These are phyloP conservation scores for Megaustenia siamemsis DNA, from an alignment of 2,888 invertebrate genomes.

Conservation along the genomic window DNA sequence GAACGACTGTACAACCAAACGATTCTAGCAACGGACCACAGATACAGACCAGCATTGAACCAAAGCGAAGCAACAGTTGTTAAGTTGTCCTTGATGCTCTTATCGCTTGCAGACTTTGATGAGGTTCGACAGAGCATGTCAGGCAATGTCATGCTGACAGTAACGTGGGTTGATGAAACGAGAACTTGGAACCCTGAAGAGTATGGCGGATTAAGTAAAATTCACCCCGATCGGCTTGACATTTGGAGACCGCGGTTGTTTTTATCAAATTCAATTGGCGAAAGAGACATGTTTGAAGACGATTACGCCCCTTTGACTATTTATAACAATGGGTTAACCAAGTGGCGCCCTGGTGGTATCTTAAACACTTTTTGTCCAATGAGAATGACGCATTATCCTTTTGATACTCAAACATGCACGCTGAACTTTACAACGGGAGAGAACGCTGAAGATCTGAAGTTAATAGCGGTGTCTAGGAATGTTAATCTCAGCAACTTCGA, in stretches of 20 bases:
- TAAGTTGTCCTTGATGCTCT: not conserved
- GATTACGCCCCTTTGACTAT: conserved; percentile 35
- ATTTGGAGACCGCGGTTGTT: conserved; percentile 52
- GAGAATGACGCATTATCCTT: conserved; percentile 55
- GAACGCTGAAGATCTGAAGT: not conserved
- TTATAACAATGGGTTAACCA: conserved; percentile 10
- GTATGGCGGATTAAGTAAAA: conserved; percentile 29
- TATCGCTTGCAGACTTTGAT: conserved; percentile 3
- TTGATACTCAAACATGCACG: conserved; percentile 53
- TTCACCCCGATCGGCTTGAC: conserved; percentile 9
- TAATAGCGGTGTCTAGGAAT: not conserved
- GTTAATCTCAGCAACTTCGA: not conserved
- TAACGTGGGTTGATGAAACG: conserved; percentile 46
- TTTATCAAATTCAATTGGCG: conserved; percentile 32
- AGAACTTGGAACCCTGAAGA: conserved; percentile 32
- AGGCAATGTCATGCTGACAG: not conserved
- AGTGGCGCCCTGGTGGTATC: conserved; percentile 42
- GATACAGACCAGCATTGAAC: conserved; percentile 27
- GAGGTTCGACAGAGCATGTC: conserved; percentile 27
- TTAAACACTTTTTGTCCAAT: conserved; percentile 39
- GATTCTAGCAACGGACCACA: conserved; percentile 8
- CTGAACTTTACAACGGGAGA: conserved; percentile 47
- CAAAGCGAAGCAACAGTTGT: conserved; percentile 10
- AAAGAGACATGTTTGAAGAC: conserved; percentile 36
- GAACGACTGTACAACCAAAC: not conserved